Conservation (phyloP, 2,113 vertebrate species). For the Oryzias javanicus region DNA sequence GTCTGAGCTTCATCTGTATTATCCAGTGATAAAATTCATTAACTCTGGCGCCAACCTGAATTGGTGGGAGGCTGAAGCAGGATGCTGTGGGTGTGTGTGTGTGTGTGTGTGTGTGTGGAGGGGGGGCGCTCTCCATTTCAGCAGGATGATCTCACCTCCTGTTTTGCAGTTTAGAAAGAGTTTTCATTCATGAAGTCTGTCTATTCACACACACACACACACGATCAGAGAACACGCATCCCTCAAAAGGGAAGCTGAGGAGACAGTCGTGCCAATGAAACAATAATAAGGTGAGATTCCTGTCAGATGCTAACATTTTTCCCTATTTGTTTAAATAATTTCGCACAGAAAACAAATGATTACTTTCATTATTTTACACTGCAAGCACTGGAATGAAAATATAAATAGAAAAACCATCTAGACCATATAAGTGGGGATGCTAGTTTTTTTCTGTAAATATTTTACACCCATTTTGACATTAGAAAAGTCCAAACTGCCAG, state of each 20-base stretch:
- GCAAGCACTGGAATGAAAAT: neutral
- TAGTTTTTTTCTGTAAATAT: too few relatives aligned
- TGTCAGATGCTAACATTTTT: conserved; percentile 32
- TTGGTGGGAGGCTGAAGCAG: conserved; percentile 20
- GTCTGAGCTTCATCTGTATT: conserved; percentile 21
- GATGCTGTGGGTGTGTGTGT: conserved; percentile 5
- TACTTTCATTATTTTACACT: conserved; percentile 21
- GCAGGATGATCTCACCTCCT: conserved; percentile 73
- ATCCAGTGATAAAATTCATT: conserved; percentile 50
- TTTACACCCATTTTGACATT: too few relatives aligned
- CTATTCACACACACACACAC: conserved; percentile 28
- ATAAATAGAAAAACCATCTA: too few relatives aligned
- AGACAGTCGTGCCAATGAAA: conserved; percentile 49
- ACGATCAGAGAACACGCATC: neutral
- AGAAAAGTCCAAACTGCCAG: too few relatives aligned
- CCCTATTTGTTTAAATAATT: conserved; percentile 12
- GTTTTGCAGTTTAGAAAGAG: conserved; percentile 57
- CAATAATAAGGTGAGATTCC: conserved; percentile 68
- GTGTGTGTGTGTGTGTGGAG: neutral
- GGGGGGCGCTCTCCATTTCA: conserved; percentile 62
- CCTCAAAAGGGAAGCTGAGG: conserved; percentile 40
- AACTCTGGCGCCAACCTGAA: conserved; percentile 63
- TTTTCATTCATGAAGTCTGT: conserved; percentile 74
- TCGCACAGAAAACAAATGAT: neutral
- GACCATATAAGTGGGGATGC: too few relatives aligned